Conservation (phyloP, 2,113 vertebrate species). For the Micronycteris hirsuta region DNA sequence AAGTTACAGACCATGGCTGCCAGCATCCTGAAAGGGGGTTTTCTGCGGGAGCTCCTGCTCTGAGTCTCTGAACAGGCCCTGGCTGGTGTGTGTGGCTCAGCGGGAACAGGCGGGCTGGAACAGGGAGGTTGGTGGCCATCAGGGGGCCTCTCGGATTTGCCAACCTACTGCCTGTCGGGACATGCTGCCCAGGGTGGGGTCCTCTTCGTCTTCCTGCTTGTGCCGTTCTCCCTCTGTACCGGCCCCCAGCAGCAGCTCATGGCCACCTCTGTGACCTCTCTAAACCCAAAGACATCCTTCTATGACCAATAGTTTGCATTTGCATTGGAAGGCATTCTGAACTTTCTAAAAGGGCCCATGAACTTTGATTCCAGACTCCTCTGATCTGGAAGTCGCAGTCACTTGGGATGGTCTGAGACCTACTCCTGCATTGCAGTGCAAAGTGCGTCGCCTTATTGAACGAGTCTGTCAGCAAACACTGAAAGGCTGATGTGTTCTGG, state of each 20-base stretch:
- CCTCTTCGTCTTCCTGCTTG: not conserved
- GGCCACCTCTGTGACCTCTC: not conserved
- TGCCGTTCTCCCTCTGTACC: too few species aligned
- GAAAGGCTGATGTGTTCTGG: not conserved
- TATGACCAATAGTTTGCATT: not conserved
- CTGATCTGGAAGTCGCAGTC: not conserved
- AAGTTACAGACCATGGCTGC: slow-evolving; percentile 80
- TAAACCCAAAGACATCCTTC: not conserved
- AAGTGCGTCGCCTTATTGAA: not conserved
- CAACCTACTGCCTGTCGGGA: not conserved
- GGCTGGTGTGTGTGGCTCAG: too few species aligned
- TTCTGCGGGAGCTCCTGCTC: slow-evolving; percentile 59
- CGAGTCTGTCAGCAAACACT: not conserved
- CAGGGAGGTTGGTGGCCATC: rapidly evolving
- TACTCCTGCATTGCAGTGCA: not conserved
- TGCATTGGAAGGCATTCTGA: not conserved
- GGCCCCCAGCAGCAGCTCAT: not conserved
- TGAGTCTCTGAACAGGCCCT: not conserved
- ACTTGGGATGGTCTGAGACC: not conserved
- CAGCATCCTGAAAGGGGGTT: slow-evolving; percentile 70
- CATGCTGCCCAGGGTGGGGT: rapidly evolving
- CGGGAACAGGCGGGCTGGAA: rapidly evolving
- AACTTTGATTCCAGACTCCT: slow-evolving; percentile 25
- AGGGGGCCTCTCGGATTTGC: rapidly evolving
- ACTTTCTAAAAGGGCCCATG: not conserved